Evolutionary conservation across 2,797 vertebrate species (phyloP).

Genomic region (Falco rusticolus): DNA sequence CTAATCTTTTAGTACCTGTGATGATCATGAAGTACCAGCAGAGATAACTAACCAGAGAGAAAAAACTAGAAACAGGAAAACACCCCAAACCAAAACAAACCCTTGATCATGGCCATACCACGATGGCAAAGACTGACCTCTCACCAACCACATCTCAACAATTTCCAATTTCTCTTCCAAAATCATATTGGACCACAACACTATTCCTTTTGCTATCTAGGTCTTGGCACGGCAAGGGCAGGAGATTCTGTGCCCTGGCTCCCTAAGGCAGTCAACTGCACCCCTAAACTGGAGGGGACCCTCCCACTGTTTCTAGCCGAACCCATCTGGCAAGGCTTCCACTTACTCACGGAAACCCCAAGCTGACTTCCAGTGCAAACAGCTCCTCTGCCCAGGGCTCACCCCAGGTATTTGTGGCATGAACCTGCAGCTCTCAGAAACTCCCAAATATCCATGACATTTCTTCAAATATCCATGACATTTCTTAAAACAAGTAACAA

Average conservation of each 20-base stretch:
- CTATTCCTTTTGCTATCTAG: not conserved
- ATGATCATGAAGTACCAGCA: not conserved
- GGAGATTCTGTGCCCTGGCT: not conserved
- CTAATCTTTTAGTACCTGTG: not conserved
- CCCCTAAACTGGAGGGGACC: not conserved
- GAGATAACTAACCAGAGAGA: not conserved
- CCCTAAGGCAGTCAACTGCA: not conserved
- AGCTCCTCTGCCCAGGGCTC: not conserved
- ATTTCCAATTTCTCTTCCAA: not conserved
- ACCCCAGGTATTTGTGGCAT: not conserved
- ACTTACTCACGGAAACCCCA: not conserved
- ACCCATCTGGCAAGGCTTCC: not conserved
- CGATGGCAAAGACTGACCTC: fast-evolving
- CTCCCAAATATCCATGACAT: not conserved
- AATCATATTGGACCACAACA: not conserved
- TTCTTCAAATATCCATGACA: not conserved
- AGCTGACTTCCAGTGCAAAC: not conserved
- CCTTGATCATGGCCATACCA: not conserved
- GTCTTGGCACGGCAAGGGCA: not conserved
- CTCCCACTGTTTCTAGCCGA: not conserved
- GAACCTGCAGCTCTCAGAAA: not conserved
- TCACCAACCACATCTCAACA: not conserved
- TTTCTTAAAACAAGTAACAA: not conserved
- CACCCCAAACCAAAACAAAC: not conserved
- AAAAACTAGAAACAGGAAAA: not conserved